Evolutionary conservation across 2,888 invertebrate genomes (phyloP), one percentile per base, ranked within the genome.

Genomic region (Melipona beecheii): DNA sequence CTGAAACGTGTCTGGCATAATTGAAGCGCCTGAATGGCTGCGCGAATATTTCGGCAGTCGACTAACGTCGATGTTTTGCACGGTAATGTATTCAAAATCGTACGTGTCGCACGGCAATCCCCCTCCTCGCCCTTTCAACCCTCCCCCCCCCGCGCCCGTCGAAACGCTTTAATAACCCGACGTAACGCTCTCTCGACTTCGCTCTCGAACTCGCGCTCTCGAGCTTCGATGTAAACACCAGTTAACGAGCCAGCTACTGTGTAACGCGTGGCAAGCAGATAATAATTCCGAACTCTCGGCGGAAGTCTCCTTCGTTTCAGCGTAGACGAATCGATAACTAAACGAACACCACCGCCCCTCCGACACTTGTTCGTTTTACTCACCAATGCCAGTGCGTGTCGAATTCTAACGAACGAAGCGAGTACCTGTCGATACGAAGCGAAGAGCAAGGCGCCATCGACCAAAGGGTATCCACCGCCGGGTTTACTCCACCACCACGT

Each of bases 1-100:
- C 90, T 85, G 87, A 91, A 89, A 90, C 92, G 92, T 92, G 92
- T 91, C 90, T 91, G 84, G 91, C 91, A 92, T 92, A 91, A 92
- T 90, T 87, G 88, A 85, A 81, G 58, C 79, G 31, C 54, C 78
- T 72, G 80, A 88, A 87, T 78, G 86, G 82, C 49, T 80, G 60
- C 83, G 81, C 78, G 86, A 86, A 85, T 85, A 83, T 86, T 88
- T 86, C 88, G 84, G 56, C 71, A 62, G 77, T 73, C 69, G 76
- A 62, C 52, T 71, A 80, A 88, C 75, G 73, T 71, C 81, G 81
- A 84, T 84, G 84, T 76, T 81, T 78, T 74, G 71, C 82, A 71
- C 77, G 79, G 77, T 87, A 84, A 88, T 84, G 73, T 83, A 87
- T 86, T 82, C 74, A 82, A 86, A 88, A 87, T 88, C 71, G 78